Conservation (phyloP, 2,888 invertebrate species). For the Cephalotes varians region DNA sequence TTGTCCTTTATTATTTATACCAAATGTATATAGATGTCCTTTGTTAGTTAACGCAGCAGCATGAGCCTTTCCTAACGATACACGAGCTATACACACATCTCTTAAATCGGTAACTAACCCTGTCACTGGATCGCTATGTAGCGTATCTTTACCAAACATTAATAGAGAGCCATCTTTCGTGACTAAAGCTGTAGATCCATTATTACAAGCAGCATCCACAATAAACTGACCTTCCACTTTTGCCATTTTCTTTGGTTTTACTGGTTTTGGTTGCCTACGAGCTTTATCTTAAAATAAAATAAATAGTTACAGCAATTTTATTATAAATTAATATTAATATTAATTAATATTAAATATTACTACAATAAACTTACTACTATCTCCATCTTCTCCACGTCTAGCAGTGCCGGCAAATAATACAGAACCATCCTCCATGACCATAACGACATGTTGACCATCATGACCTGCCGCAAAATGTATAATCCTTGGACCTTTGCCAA, state of each 20-base stretch:
- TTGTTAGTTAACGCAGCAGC: constrained; percentile 95
- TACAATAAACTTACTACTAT: constrained; percentile 87
- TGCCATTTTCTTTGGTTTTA: constrained; percentile 96
- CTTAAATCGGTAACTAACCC: constrained; percentile 91
- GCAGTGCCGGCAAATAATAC: constrained; percentile 95
- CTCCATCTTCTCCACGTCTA: constrained; percentile 97
- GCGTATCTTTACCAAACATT: constrained; percentile 98
- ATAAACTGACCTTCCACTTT: constrained; percentile 95
- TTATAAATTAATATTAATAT: not conserved
- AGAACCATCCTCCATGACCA: constrained; percentile 97
- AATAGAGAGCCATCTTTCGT: constrained; percentile 95
- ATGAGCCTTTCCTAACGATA: constrained; percentile 96
- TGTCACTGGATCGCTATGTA: constrained; percentile 91
- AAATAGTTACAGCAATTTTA: not conserved
- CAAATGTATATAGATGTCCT: constrained; percentile 97
- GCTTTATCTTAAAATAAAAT: constrained; percentile 83
- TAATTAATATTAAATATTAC: not conserved
- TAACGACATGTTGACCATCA: constrained; percentile 96
- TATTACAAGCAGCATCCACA: constrained; percentile 95
- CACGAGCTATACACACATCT: constrained; percentile 90
- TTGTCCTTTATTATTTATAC: constrained; percentile 99
- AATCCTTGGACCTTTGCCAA: constrained; percentile 91
- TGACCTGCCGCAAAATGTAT: constrained; percentile 95
- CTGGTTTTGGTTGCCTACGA: constrained; percentile 95
- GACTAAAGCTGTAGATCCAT: constrained; percentile 97